phyloP scores from a whole-genome alignment of 2,888 invertebrate species.

The Caenorhabditis sp. region DNA sequence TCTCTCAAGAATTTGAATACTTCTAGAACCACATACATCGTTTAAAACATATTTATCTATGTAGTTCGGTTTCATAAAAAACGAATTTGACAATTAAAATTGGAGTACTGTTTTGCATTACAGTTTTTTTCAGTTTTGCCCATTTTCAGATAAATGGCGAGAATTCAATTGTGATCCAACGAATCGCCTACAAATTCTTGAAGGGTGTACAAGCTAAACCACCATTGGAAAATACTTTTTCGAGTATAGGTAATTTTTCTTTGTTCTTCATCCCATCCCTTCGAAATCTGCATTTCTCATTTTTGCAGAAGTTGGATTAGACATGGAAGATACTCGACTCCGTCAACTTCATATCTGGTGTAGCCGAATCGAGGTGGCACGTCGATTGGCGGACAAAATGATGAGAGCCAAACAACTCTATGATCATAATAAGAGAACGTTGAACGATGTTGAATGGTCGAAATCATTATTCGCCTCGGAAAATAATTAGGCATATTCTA shows the following conservation, averaged over 20 bases:
- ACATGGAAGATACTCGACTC: slow-evolving; percentile 40
- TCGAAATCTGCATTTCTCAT: too few species aligned
- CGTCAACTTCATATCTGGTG: slow-evolving; percentile 52
- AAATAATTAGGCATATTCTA: slow-evolving; percentile 3
- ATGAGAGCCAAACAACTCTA: slow-evolving; percentile 65
- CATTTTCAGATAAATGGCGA: slow-evolving; percentile 54
- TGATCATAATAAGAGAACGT: slow-evolving; percentile 64
- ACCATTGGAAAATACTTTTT: slow-evolving; percentile 45
- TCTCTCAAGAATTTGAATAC: too few species aligned
- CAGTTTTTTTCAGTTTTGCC: too few species aligned
- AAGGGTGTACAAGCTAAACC: slow-evolving; percentile 40
- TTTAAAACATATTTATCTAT: too few species aligned
- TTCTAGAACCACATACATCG: too few species aligned
- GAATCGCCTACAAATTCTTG: slow-evolving; percentile 60
- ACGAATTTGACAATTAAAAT: too few species aligned
- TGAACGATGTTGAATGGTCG: slow-evolving; percentile 47
- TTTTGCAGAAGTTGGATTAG: slow-evolving; percentile 47
- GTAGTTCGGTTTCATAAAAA: too few species aligned
- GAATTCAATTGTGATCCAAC: slow-evolving; percentile 54
- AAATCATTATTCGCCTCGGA: slow-evolving; percentile 27
- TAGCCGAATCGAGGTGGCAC: slow-evolving; percentile 50
- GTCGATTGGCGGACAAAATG: slow-evolving; percentile 60
- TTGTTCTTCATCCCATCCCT: too few species aligned
- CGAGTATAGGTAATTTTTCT: slow-evolving; percentile 43
- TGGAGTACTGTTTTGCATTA: neutral